Evolutionary conservation across 2,113 vertebrate species (phyloP).

Genomic region (Piprites chloris): DNA sequence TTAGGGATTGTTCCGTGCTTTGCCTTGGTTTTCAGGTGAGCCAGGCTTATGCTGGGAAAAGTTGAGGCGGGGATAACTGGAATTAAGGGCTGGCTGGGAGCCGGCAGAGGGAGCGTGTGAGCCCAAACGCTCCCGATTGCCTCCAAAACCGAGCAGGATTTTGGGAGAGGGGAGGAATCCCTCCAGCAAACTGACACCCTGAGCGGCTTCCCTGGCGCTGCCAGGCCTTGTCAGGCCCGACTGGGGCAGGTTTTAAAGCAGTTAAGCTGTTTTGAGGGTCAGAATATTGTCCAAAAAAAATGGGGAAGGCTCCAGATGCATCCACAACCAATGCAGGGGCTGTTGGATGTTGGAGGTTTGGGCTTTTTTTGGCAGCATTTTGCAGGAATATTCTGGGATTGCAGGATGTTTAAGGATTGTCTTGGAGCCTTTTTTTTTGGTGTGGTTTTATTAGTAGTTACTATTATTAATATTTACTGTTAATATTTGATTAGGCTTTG

Average conservation of each 20-base stretch:
- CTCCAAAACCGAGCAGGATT: background rate
- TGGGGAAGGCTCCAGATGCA: background rate
- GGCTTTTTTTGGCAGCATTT: accelerated
- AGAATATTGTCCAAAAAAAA: background rate
- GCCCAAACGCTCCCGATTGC: background rate
- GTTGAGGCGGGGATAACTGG: background rate
- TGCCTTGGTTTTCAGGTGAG: background rate
- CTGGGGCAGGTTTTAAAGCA: background rate
- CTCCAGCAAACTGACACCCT: accelerated
- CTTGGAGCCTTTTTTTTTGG: background rate
- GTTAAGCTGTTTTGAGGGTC: background rate
- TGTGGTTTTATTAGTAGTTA: no score
- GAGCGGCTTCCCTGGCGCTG: background rate
- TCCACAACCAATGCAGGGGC: accelerated
- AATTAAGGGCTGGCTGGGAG: background rate
- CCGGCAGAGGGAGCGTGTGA: slow-evolving; percentile 40
- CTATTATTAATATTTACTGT: background rate
- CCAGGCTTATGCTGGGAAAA: background rate
- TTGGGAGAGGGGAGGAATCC: background rate
- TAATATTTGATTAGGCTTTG: background rate
- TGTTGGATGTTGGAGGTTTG: background rate
- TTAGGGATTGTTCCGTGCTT: background rate
- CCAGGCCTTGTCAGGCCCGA: background rate
- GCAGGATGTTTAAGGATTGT: background rate
- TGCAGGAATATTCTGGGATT: background rate